Evolutionary conservation across 2,888 invertebrate genomes (phyloP), one percentile per base, ranked within the genome.

Genomic region (Maniola hyperantus): DNA sequence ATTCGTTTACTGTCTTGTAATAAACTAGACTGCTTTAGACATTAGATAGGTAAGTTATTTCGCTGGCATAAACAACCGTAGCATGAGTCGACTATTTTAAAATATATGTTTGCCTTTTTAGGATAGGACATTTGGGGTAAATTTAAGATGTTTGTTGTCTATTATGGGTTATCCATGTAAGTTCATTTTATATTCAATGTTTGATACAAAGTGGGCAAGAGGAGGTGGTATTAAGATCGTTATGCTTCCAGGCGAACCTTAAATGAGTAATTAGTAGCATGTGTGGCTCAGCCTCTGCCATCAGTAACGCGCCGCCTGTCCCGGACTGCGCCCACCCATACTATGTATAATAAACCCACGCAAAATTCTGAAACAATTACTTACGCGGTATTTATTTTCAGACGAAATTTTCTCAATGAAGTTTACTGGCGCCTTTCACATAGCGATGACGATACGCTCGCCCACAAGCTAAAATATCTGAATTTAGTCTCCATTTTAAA

Each of bases 311-410:
- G 79, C 84, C 83, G 83, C 81, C 78, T 80, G 83, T 66, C 76
- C 79, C 78, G 76, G 79, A 82, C 81, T 79, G 82, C 81, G 72
- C 74, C 79, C 79, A 75, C 81, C 83, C 83, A 77, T 75, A 77
- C 78, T 78, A 84, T n/a, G n/a, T n/a, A n/a, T 84, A 85, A 88
- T 88, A 88, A 86, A 88, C 85, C 85, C 80, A 79, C 83, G 81
- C 83, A 76, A 84, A 87, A 90, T 89, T 88, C 87, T 84, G 84
- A 84, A 87, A 89, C 87, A 87, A 89, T 88, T 87, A 88, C 80
- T 77, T 74, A 55, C 36, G 77, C 74, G 74, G 82, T 84, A 84
- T 83, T 86, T 86, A 87, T 84, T 83, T 83, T 83, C 76, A 80
- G 69, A 73, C 73, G 71, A 73, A 75, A 74, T 67, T 61, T 36